Percentiles rank a stretch among this genome's conserved stretches.
Conservation (phyloP, 2,888 invertebrate species). For the Punctoribates punctum region DNA sequence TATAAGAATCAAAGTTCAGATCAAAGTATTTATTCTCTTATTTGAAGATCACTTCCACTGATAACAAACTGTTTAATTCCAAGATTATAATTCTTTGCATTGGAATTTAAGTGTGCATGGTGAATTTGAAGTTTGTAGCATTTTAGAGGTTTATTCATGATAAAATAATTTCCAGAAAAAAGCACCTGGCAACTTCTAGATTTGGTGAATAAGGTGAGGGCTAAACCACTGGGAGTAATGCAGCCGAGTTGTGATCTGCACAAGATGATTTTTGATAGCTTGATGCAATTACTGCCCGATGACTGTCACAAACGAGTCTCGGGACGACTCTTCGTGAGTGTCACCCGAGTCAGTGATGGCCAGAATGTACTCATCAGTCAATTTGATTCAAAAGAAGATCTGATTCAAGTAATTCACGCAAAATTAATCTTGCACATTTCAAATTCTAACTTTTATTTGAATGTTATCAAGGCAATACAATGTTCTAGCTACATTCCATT, state of each 20-base stretch:
- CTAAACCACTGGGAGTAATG: conserved; percentile 85
- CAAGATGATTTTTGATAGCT: conserved; percentile 75
- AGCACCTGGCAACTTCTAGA: conserved; percentile 60
- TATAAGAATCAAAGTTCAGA: too few relatives aligned
- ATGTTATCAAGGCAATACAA: conserved; percentile 73
- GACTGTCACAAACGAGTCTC: conserved; percentile 88
- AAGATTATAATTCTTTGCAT: too few relatives aligned
- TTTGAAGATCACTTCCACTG: too few relatives aligned
- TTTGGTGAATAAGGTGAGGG: conserved; percentile 82
- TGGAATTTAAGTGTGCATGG: too few relatives aligned
- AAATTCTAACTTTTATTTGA: too few relatives aligned
- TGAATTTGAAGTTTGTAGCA: too few relatives aligned
- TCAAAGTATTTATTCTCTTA: too few relatives aligned
- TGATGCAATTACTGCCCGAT: conserved; percentile 62
- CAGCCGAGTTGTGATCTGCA: conserved; percentile 94
- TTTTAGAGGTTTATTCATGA: too few relatives aligned
- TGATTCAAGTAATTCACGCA: conserved; percentile 70
- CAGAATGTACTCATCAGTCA: conserved; percentile 92
- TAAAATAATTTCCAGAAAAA: too few relatives aligned
- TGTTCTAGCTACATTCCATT: conserved; percentile 68
- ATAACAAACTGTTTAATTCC: too few relatives aligned
- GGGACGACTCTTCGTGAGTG: conserved; percentile 85
- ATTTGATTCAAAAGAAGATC: conserved; percentile 84
- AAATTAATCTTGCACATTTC: too few relatives aligned
- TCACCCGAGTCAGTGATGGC: conserved; percentile 89